A percentile compares a stretch with the other conserved stretches of the same genome.
These are phyloP conservation scores for Saturnia japonica DNA, from an alignment of 2,888 invertebrate species.

Conservation along the genomic window DNA sequence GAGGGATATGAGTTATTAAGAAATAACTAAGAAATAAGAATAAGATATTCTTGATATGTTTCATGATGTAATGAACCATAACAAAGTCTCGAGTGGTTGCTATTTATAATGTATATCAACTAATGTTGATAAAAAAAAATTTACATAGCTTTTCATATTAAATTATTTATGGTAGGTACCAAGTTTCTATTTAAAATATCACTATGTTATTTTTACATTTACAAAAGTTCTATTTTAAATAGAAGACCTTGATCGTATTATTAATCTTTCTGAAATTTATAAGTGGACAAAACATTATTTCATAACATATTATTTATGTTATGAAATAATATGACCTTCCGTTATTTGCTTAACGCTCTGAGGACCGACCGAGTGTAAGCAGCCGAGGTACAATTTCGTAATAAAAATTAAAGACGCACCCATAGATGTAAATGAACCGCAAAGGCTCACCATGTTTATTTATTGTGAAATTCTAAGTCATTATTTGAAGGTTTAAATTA, in stretches of 20 bases:
- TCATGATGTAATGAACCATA: too few species aligned
- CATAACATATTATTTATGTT: constrained; percentile 8
- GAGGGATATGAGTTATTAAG: too few species aligned
- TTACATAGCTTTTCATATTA: too few species aligned
- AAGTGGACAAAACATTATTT: background rate
- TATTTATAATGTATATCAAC: too few species aligned
- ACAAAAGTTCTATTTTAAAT: background rate
- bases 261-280: background rate
- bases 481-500: background rate
- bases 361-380: constrained; percentile 25
- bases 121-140: too few species aligned
- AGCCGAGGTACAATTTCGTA: constrained; percentile 33
- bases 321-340: constrained; percentile 34
- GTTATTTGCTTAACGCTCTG: constrained; percentile 30
- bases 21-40: too few species aligned
- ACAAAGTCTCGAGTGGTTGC: too few species aligned
- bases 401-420: constrained; percentile 30
- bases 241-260: background rate
- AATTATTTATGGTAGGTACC: too few species aligned
- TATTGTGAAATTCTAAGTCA: background rate
- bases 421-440: constrained; percentile 30
- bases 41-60: too few species aligned
- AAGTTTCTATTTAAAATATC: too few species aligned
- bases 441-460: constrained; percentile 18
- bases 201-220: too few species aligned